Evolutionary conservation across 2,888 invertebrate genomes (phyloP), one percentile per base, ranked within the genome.

Genomic region (Drosophila neonasuta): DNA sequence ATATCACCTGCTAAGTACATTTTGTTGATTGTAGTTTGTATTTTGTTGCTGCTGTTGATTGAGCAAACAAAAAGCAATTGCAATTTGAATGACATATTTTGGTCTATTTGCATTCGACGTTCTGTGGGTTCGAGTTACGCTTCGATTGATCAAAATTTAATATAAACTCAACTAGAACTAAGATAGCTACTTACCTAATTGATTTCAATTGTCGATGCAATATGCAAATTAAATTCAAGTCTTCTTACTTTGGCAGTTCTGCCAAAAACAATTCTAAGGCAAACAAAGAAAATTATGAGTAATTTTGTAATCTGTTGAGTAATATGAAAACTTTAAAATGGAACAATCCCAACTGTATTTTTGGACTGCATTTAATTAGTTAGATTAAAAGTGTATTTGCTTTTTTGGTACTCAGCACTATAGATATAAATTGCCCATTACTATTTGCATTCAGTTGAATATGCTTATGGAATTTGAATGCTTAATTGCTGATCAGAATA

Each of bases 11-110:
- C 41, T 58, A 41, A 48, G 60, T 49, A 66, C 39, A 39, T 17
- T 62, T 54, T 46, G 50, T 34, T 44, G 32, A n/a, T 24, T 13
- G 48, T 30, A 7, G 13, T 32, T 49, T 11, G 32, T 5, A 17
- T 45, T 77, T 77, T 67, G 65, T 67, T 67, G 66, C 62, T 68
- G 30, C 59, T 57, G 44, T 64, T 72, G 67, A 65, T 68, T 71
- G 71, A 56, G 61, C 72, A 80, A 79, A 72, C 79, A 74, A 55
- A 69, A 77, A 73, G 55, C 79, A 71, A 75, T 77, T 77, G 79
- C 73, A 13, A 78, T 80, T 77, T 66, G 68, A 79, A 73, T 77
- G 54, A 51, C 54, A 60, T 69, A 73, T 65, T 70, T 71, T 67
- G 55, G 30, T 64, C 54, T 56, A 76, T 77, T 79, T 80, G 69